Base-by-base conservation (phyloP, 2,797 vertebrate genomes). In the Aldrovandia affinis region DNA sequence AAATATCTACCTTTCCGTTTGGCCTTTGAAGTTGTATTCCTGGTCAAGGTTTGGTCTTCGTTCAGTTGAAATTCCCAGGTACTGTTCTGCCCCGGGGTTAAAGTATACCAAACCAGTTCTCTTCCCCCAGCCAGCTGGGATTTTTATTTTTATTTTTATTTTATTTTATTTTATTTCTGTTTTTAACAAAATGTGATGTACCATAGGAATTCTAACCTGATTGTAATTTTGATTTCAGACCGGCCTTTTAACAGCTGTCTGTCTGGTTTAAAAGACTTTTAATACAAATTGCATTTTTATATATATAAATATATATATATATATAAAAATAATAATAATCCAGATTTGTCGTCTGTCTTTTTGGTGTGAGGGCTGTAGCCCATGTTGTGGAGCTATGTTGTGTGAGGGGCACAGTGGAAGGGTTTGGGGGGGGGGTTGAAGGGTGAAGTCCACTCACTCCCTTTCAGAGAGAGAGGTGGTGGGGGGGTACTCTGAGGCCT, bases 211-310 rank as follows among this genome's bases (percentile, higher is more conserved):
- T 94, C 93, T 93, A 93, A 95, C 91, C 87, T 89, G 87, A 92
- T 90, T 97, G 95, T 96, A 93, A 92, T 94, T 96, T 94, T 92
- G 90, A 92, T 92, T 94, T 93, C 91, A 89, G 94, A 95, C 90
- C 86, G 91, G 91, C 90, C 88, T 18, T 93, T 93, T 92, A 90
- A 90, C 92, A 95, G 95, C 90, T 94, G 87, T 91, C 92, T 96
- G 89, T 95, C 94, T 91, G 82, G 95, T 96, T 96, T 91, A 91
- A 95, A 94, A 93, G 89, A 94, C 92, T 96, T 98, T 97, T 96
- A 98, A 98, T 98, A 97, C 96, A 98, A 89, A 93, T 93, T 80
- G 83, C 92, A 92, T 96, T 97, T 97, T 93, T 95, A 57, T 57
- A 57, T 44, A 42, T 63, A 36, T 70, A 36, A 18, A 33, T 36